Conservation (phyloP, 1,140 invertebrate genomes). For the Atta colombica region DNA sequence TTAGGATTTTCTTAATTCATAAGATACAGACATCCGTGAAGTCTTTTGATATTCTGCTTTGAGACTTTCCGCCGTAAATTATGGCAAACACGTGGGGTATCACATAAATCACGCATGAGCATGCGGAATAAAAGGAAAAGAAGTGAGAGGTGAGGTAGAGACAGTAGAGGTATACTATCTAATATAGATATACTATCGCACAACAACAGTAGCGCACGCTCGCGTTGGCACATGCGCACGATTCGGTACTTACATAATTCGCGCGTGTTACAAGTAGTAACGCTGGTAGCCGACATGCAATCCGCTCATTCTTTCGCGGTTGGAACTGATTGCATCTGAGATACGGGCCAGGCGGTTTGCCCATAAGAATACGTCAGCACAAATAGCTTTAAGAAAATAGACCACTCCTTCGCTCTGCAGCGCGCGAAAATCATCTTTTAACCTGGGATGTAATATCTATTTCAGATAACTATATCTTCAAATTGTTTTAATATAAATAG, state of each 20-base stretch:
- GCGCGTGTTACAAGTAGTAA: conserved; percentile 56
- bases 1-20: not conserved
- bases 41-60: conserved; percentile 1
- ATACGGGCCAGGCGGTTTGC: conserved; percentile 26
- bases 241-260: conserved; percentile 73
- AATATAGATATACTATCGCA: conserved; percentile 59
- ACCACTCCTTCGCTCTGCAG: conserved; percentile 32
- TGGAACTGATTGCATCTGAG: conserved; percentile 45
- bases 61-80: conserved; percentile 28
- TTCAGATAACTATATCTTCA: conserved; percentile 12
- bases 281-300: conserved; percentile 55
- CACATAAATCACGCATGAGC: conserved; percentile 63
- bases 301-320: conserved; percentile 64
- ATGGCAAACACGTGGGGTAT: conserved; percentile 3
- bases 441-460: not conserved
- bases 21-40: not conserved
- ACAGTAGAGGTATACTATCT: conserved; percentile 10
- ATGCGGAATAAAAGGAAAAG: conserved; percentile 53
- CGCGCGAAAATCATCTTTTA: conserved; percentile 42
- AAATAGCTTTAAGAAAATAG: conserved; percentile 43
- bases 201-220: conserved; percentile 47
- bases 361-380: conserved; percentile 40
- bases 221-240: conserved; percentile 25
- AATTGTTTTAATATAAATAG: not conserved
- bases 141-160: conserved; percentile 35